Conservation (phyloP, 2,797 vertebrate genomes). For the Petrocephalus schoutedeni region DNA sequence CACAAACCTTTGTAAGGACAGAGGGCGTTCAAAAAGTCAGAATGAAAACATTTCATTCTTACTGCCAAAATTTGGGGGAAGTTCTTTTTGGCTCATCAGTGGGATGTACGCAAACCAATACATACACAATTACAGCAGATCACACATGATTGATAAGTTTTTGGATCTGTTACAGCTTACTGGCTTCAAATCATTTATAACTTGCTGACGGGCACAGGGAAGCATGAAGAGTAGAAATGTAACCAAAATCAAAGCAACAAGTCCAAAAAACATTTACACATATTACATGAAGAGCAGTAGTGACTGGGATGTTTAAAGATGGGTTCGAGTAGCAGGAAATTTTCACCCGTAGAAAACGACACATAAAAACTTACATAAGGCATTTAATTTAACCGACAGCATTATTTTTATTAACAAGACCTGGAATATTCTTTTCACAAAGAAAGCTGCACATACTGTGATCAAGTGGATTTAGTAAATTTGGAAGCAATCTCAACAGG, state of each 20-base stretch:
- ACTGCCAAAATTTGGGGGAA: neutral
- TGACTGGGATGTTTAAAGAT: neutral
- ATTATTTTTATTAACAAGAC: neutral
- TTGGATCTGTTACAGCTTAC: neutral
- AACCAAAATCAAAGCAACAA: neutral
- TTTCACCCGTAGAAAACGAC: neutral
- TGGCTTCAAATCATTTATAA: neutral
- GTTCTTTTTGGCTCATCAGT: neutral
- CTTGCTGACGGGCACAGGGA: neutral
- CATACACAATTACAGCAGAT: neutral
- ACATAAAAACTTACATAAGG: neutral
- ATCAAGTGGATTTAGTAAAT: neutral
- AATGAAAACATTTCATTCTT: neutral
- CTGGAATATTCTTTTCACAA: neutral
- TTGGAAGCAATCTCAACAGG: slow-evolving; percentile 9
- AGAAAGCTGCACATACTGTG: neutral
- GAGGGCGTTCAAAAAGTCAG: neutral
- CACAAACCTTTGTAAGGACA: neutral
- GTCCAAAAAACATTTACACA: neutral
- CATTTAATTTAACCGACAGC: neutral
- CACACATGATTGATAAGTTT: neutral
- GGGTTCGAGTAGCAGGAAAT: neutral
- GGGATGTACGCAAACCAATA: neutral
- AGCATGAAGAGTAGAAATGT: neutral
- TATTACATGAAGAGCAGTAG: neutral